Evolutionary conservation across 2,113 vertebrate genomes (phyloP).

Genomic region (Vimba vimba): DNA sequence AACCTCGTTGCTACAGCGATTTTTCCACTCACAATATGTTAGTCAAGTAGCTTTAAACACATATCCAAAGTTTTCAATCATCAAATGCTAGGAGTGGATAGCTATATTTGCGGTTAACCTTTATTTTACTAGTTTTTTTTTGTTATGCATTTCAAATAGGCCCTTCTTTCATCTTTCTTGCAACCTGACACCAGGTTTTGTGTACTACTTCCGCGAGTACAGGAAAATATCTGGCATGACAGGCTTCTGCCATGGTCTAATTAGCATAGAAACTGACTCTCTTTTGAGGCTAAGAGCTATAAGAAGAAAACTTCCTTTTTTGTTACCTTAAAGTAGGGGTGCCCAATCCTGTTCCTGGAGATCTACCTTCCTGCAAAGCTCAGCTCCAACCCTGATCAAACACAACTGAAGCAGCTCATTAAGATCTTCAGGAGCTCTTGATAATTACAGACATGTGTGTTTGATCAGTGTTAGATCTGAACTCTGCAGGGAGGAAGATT

Average conservation of each 20-base stretch:
- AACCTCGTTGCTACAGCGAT: not conserved
- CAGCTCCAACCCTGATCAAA: too few species aligned
- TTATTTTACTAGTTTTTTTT: not conserved
- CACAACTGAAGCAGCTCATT: too few species aligned
- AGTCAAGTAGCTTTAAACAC: not conserved
- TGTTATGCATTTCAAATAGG: not conserved
- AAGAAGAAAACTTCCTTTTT: not conserved
- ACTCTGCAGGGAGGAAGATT: too few species aligned
- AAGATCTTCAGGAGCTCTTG: too few species aligned
- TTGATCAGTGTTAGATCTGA: too few species aligned
- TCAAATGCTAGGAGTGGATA: too few species aligned
- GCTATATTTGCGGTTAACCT: not conserved
- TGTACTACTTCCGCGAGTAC: not conserved
- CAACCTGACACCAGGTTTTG: not conserved
- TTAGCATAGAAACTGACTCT: not conserved
- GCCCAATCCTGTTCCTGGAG: too few species aligned
- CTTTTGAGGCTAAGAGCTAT: not conserved
- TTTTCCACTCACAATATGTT: conserved; percentile 9
- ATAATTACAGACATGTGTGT: too few species aligned
- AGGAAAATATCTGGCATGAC: not conserved
- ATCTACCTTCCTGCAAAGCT: too few species aligned
- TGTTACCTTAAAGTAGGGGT: not conserved
- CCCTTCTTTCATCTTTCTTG: not conserved
- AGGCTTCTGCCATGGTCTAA: too few species aligned
- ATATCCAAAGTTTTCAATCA: not conserved